Base-by-base conservation (phyloP, 2,113 vertebrate genomes). In the Ranitomeya imitator region DNA sequence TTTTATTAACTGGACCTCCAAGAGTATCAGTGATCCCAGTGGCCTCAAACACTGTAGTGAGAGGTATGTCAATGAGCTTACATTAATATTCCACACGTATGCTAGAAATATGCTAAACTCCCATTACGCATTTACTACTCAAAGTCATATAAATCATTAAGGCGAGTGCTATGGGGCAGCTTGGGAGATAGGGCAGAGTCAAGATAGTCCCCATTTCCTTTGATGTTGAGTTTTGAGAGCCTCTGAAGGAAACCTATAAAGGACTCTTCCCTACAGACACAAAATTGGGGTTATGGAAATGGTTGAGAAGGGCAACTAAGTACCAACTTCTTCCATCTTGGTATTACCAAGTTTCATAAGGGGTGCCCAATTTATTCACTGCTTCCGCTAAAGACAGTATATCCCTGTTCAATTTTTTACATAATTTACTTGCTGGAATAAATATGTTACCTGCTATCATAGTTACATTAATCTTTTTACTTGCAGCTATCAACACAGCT, bases 401-500 rank as follows among this genome's bases (percentile, higher is more conserved):
- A 12, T n/a, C 63, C 18, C 16, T 19, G 2, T 18, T 65, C 6
- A 7, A 11, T 37, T 13, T 45, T 45, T 18, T 14, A 31, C 31
- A 9, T 45, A 8, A 8, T 74, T 2, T 15, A 1, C 31, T 31
- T 31, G 37, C 37, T 31, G 4, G 14, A 3, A n/a, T 23, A 2
- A 15, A 16, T 1, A 6, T 45, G 16, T 16, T 74, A 19, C 2
- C 5, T 37, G 19, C 8, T 37, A 60, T 3, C 16, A 11, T n/a
- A 11, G 57, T 80, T 4, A 31, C 16, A 23, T 54, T 54, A 13
- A 5, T 13, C 5, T 18, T 60, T 37, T 80, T 31, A 23, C n/a
- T 60, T 37, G 0, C 93, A 97, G 97, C 94, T 85, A 90, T 91
- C 90, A 95, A 92, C 67, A 90, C 93, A 0, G 93, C 90, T 21